These are phyloP conservation scores for Whitmania pigra DNA, from an alignment of 1,140 invertebrate species.

Conservation along the genomic window DNA sequence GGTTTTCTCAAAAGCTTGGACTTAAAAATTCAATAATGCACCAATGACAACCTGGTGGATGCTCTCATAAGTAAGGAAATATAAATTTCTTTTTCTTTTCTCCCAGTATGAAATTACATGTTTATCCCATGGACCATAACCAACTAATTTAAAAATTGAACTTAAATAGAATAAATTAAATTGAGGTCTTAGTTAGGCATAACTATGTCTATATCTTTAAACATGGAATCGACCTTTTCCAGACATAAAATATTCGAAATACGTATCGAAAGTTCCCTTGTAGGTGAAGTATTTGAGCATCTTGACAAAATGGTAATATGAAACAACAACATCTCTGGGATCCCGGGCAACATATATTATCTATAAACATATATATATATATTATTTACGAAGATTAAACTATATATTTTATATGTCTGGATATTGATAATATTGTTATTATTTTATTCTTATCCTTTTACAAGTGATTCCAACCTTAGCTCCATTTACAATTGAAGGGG, in stretches of 20 bases:
- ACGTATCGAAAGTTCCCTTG: slow-evolving; percentile 57
- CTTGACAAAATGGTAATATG: slow-evolving; percentile 71
- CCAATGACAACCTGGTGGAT: slow-evolving; percentile 36
- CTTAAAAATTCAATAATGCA: background rate
- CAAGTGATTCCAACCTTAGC: no score
- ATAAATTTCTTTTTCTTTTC: slow-evolving; percentile 38
- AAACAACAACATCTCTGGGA: slow-evolving; percentile 84
- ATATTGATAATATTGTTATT: background rate
- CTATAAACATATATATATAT: no score
- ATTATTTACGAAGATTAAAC: slow-evolving; percentile 53
- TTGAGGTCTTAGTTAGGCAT: no score
- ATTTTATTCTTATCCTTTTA: no score
- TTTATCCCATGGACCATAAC: slow-evolving; percentile 47
- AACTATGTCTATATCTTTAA: no score
- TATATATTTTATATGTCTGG: no score
- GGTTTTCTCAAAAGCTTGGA: no score
- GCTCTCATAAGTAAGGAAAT: slow-evolving; percentile 48
- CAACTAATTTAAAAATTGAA: slow-evolving; percentile 31
- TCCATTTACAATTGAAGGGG: slow-evolving; percentile 23
- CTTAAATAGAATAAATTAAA: no score
- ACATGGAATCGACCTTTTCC: slow-evolving; percentile 50
- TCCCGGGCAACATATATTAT: slow-evolving; percentile 79
- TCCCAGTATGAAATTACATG: slow-evolving; percentile 46
- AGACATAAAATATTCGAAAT: slow-evolving; percentile 61
- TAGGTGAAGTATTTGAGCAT: slow-evolving; percentile 47